Conservation (phyloP, 2,113 vertebrate species). For the Nannobrachium achirus region DNA sequence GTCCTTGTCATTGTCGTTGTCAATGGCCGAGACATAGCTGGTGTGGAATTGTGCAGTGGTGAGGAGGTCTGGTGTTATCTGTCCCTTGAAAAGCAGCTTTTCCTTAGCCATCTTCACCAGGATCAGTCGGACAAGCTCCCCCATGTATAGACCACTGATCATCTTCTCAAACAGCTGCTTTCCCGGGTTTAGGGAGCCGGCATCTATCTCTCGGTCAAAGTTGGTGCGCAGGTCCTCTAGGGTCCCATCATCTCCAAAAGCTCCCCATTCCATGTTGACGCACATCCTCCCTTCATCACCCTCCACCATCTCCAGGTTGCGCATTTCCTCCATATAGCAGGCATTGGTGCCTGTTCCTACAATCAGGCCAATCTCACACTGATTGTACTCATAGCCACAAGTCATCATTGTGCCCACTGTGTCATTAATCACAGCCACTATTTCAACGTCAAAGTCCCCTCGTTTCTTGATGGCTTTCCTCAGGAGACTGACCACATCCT, state of each 20-base stretch:
- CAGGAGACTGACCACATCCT: slow-evolving; percentile 88
- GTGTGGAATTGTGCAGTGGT: slow-evolving; percentile 88
- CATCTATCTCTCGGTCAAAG: slow-evolving; percentile 92
- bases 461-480: slow-evolving; percentile 88
- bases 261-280: slow-evolving; percentile 97
- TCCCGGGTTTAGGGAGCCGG: slow-evolving; percentile 93
- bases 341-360: slow-evolving; percentile 96
- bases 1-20: slow-evolving; percentile 86
- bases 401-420: slow-evolving; percentile 99
- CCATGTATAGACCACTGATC: slow-evolving; percentile 99
- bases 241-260: slow-evolving; percentile 89
- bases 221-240: slow-evolving; percentile 90
- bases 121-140: slow-evolving; percentile 93
- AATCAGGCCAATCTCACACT: slow-evolving; percentile 96
- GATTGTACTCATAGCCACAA: slow-evolving; percentile 94
- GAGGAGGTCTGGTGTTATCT: slow-evolving; percentile 82
- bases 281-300: slow-evolving; percentile 97
- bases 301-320: slow-evolving; percentile 90
- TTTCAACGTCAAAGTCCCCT: slow-evolving; percentile 96
- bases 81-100: slow-evolving; percentile 86
- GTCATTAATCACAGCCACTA: slow-evolving; percentile 94
- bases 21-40: slow-evolving; percentile 87
- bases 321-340: slow-evolving; percentile 99
- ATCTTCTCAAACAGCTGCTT: slow-evolving; percentile 99
- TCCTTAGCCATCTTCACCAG: slow-evolving; percentile 95